Evolutionary conservation across 2,113 vertebrate species (phyloP), one percentile per base, ranked within the genome.

Genomic region (Thunnus maccoyii): DNA sequence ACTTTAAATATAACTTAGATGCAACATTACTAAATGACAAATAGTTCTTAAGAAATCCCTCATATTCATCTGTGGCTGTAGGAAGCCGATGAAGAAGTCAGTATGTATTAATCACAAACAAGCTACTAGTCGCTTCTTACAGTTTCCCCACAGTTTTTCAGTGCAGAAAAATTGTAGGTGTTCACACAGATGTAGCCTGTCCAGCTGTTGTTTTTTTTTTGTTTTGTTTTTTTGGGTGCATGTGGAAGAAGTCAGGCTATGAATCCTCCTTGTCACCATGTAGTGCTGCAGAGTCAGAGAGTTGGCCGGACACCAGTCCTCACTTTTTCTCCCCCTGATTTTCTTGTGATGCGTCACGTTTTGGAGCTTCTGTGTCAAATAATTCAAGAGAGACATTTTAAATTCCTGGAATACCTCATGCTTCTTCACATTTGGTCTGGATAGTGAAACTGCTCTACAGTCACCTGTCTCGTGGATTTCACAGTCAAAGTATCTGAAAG

Each of bases 321-420:
- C 22, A 63, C 27, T 56, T 72, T 20, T 62, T 62, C 22, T 46
- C 65, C 41, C 61, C 41, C 57, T 3, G 3, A 54, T 81, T 87
- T 86, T 54, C 30, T 15, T 22, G 32, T 12, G 22, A 51, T 73
- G 67, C 79, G 18, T 91, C 87, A 90, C 11, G n/a, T 84, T 94
- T 86, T 82, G 76, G 78, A 84, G 72, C 86, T 87, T 82, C 84
- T 51, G 60, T 83, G 84, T 82, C 69, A 87, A 86, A 89, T 84
- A 74, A 85, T 83, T 84, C 61, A 64, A 25, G 50, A 86, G 73
- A 83, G 63, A 61, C 65, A 63, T 75, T 65, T 85, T 1, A 44
- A 87, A 93, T 93, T 91, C 87, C 83, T 78, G 52, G 78, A 88
- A 93, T 91, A 77, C 77, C 72, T 86, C 72, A n/a, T 44, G 76